Percentiles rank a stretch among this genome's conserved stretches.
phyloP scores from a whole-genome alignment of 2,113 vertebrate genomes.

The Megaceryle torquata region DNA sequence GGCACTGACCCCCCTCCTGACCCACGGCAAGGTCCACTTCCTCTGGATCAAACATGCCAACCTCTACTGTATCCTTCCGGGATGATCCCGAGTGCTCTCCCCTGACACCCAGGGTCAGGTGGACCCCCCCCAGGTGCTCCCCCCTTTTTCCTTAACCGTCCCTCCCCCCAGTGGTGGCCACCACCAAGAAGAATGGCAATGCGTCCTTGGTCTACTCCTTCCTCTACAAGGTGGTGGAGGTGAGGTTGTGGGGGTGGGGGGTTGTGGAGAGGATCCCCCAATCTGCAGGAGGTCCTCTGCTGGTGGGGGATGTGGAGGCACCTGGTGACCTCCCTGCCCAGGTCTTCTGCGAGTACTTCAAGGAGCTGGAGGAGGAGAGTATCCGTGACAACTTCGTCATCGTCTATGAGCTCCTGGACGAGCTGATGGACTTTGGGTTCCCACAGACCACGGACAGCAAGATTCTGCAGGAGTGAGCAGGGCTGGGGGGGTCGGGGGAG shows the following conservation, averaged over 20 bases:
- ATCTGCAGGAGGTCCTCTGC: too few relatives aligned
- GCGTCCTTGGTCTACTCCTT: constrained; percentile 90
- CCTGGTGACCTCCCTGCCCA: background rate
- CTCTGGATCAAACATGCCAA: constrained; percentile 96
- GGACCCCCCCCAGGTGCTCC: too few relatives aligned
- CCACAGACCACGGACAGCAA: constrained; percentile 96
- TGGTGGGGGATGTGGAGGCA: too few relatives aligned
- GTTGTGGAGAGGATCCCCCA: too few relatives aligned
- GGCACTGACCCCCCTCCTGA: constrained; percentile 79
- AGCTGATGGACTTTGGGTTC: constrained; percentile 96
- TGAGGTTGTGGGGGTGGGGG: constrained; percentile 20
- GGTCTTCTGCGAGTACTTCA: background rate
- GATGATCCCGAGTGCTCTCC: too few relatives aligned
- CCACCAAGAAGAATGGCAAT: constrained; percentile 90
- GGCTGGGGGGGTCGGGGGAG: rapidly evolving
- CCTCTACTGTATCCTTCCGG: constrained; percentile 88
- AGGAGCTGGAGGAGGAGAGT: background rate
- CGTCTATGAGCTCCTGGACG: constrained; percentile 91
- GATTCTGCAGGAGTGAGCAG: constrained; percentile 91
- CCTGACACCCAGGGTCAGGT: too few relatives aligned
- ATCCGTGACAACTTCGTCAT: constrained; percentile 91
- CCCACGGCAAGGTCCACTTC: constrained; percentile 84
- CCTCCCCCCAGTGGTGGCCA: constrained; percentile 83
- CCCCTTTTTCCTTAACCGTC: too few relatives aligned
- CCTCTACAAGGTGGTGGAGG: constrained; percentile 93